phyloP scores from a whole-genome alignment of 2,888 invertebrate genomes.

The Leptopilina drosophilae region DNA sequence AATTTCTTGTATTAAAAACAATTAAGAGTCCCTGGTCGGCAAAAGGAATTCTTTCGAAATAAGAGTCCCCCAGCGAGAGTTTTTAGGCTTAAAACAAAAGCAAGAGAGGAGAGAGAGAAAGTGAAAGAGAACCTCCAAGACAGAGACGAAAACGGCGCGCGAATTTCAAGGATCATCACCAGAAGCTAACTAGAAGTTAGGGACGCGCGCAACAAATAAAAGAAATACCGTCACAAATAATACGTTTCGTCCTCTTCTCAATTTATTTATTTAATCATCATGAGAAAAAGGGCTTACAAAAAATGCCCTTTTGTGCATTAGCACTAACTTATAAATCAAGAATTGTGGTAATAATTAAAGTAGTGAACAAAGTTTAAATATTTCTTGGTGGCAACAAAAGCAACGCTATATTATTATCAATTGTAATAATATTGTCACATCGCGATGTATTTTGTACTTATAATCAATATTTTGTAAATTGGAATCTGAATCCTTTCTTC shows the following conservation, averaged over 20 bases:
- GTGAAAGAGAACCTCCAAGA: constrained; percentile 46
- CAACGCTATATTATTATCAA: no score
- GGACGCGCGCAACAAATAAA: not conserved
- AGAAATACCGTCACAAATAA: constrained; percentile 3
- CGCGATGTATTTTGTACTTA: no score
- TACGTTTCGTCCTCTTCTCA: constrained; percentile 1
- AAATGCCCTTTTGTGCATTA: no score
- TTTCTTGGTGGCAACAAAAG: no score
- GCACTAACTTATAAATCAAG: no score
- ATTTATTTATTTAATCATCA: not conserved
- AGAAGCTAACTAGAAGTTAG: constrained; percentile 31
- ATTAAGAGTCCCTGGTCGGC: not conserved
- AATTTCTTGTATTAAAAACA: constrained; percentile 33
- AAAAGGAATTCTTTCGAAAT: constrained; percentile 4
- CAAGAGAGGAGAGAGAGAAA: constrained; percentile 30
- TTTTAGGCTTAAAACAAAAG: not conserved
- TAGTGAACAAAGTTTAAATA: no score
- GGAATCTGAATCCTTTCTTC: no score
- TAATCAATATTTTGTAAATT: no score
- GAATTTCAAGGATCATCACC: constrained; percentile 33
- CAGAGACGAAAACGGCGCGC: constrained; percentile 17
- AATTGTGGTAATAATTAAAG: no score
- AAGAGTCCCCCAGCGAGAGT: constrained; percentile 7
- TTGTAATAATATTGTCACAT: no score
- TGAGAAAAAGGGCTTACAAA: no score